Evolutionary conservation across 2,113 vertebrate genomes (phyloP).

Genomic region (Empidonax traillii): DNA sequence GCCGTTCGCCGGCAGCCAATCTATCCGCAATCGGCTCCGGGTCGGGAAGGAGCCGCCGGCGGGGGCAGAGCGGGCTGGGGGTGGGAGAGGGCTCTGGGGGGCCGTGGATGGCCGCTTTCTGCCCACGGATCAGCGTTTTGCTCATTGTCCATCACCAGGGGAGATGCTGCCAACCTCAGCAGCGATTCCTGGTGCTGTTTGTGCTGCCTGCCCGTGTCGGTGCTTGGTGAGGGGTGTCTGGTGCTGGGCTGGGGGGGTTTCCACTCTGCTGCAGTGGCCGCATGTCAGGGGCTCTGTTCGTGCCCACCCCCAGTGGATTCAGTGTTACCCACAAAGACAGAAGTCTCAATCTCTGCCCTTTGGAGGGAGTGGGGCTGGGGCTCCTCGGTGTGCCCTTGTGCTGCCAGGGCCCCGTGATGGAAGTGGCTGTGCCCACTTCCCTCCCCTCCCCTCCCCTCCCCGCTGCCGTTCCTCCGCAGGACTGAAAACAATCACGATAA

Average conservation of each 20-base stretch:
- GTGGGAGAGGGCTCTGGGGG: not conserved
- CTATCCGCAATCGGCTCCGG: not conserved
- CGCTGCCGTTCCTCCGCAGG: not conserved
- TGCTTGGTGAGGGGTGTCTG: fast-evolving
- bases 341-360: not conserved
- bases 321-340: not conserved
- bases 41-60: not conserved
- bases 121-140: not conserved
- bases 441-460: not conserved
- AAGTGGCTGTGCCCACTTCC: not conserved
- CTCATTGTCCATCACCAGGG: fast-evolving
- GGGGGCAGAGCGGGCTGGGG: not conserved
- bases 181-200: fast-evolving
- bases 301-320: fast-evolving
- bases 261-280: fast-evolving
- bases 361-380: fast-evolving
- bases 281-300: fast-evolving
- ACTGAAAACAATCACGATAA: not conserved
- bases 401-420: not conserved
- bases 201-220: fast-evolving
- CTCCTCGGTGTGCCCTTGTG: fast-evolving
- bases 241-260: fast-evolving
- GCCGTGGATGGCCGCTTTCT: not conserved
- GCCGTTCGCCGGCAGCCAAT: not conserved
- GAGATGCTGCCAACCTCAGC: fast-evolving